phyloP scores from a whole-genome alignment of 2,797 vertebrate genomes.

The Anguilla obscura region DNA sequence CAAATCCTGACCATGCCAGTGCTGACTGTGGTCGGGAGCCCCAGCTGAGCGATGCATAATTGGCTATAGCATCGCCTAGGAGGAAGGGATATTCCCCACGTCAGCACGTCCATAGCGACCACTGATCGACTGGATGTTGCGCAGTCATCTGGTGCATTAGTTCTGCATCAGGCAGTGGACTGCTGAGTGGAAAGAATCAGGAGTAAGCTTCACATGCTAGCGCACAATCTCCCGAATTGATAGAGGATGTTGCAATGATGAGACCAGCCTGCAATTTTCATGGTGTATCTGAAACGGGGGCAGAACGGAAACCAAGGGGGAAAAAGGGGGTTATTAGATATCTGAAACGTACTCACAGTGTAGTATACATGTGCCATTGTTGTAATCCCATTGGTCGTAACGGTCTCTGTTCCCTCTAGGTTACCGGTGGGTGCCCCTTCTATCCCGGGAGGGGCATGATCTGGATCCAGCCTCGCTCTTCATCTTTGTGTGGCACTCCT shows the following conservation, averaged over 20 bases:
- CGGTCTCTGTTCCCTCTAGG: constrained; percentile 67
- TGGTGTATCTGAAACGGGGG: background rate
- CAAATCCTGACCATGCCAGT: background rate
- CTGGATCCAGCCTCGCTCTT: constrained; percentile 80
- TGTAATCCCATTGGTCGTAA: background rate
- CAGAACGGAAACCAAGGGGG: background rate
- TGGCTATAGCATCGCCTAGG: background rate
- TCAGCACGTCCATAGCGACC: background rate
- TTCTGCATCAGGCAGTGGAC: background rate
- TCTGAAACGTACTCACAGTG: background rate
- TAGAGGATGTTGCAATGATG: background rate
- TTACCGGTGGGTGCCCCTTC: constrained; percentile 79
- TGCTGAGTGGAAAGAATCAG: background rate
- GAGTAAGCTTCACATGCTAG: background rate
- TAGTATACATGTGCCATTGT: background rate
- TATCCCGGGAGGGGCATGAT: constrained; percentile 66
- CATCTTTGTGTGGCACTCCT: constrained; percentile 74
- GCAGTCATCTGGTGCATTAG: background rate
- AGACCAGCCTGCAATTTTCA: background rate
- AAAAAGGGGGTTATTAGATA: background rate
- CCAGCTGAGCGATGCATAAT: background rate
- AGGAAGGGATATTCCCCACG: background rate
- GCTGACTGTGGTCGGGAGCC: background rate
- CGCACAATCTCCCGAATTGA: background rate
- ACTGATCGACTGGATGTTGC: background rate